Base-by-base conservation (phyloP, 2,888 invertebrate species). In the Apotomis betuletana region DNA sequence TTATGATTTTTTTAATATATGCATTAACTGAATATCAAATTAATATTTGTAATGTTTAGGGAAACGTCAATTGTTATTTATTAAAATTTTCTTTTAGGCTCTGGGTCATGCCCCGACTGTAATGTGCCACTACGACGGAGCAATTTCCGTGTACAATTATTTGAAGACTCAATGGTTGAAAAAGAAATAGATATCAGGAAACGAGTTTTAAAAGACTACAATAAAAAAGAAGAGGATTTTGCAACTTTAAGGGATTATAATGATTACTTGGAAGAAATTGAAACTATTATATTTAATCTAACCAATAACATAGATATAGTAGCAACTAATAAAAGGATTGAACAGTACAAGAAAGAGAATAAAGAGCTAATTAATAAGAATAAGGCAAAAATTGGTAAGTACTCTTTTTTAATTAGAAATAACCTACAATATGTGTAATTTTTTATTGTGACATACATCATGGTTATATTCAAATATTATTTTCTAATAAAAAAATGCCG, bases 141-240 rank as follows among this genome's bases (percentile, higher is more conserved):
- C 81, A 98, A 98, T 85, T 99, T 98, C 85, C 95, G 99, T 67
- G 96, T 98, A 5, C 99, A 99, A 85, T 92, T 99, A 15, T 99
- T 99, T 85, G 99, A 99, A 93, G 99, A 99, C 92, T 95, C 99
- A 0, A 95, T 95, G 91, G 97, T 99, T 0, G 99, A 99, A 89
- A 99, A 99, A 87, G 99, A 99, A 94, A 97, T 99, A 8, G 98
- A 99, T 83, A 98, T 99, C 75, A 94, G 99, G 46, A 97, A 97
- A 85, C 94, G 97, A 78, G 96, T 99, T 36, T 90, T 98, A 10
- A 95, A 96, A 78, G 98, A 99, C 88, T 99, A 96, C 84, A 99
- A 99, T 84, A 98, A 99, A 84, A 98, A 97, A 83, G 98, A 98
- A 86, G 98, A 98, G 77, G 99, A 99, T 88, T 99, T 99, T 86